A percentile compares a stretch with the other conserved stretches of the same genome.
Conservation (phyloP, 1,140 invertebrate species). For the Cydia splendana region DNA sequence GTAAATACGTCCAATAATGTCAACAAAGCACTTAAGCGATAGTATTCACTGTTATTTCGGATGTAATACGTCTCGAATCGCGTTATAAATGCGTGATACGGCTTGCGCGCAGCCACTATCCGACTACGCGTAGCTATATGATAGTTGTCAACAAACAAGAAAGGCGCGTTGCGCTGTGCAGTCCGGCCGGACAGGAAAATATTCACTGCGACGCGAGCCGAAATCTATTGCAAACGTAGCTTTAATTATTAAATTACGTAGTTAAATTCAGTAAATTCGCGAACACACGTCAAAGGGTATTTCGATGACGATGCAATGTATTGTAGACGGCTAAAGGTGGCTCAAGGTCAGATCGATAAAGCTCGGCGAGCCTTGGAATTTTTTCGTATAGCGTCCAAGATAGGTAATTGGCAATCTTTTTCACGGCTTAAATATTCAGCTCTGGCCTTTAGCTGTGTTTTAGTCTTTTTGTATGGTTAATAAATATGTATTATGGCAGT, state of each 20-base stretch:
- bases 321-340: constrained; percentile 13
- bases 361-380: constrained; percentile 18
- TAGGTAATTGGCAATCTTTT: not conserved
- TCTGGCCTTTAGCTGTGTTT: not conserved
- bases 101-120: constrained; percentile 61
- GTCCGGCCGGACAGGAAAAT: constrained; percentile 43
- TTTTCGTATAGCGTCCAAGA: not conserved
- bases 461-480: constrained; percentile 1
- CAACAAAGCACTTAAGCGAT: constrained; percentile 47
- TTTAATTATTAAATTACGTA: not conserved
- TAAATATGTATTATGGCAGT: not conserved
- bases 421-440: not conserved
- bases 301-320: constrained; percentile 27
- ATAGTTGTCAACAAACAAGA: constrained; percentile 76
- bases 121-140: constrained; percentile 63
- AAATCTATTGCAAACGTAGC: constrained; percentile 6
- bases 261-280: not conserved
- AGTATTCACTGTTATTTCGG: constrained; percentile 54
- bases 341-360: constrained; percentile 32
- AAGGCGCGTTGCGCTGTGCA: constrained; percentile 48
- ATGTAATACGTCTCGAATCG: constrained; percentile 55
- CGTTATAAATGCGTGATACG: constrained; percentile 57
- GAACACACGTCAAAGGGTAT: constrained; percentile 11
- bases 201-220: constrained; percentile 17
- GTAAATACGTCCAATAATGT: constrained; percentile 47